phyloP scores from a whole-genome alignment of 23 tunicate genomes.

The Aplidium turbinatum region DNA sequence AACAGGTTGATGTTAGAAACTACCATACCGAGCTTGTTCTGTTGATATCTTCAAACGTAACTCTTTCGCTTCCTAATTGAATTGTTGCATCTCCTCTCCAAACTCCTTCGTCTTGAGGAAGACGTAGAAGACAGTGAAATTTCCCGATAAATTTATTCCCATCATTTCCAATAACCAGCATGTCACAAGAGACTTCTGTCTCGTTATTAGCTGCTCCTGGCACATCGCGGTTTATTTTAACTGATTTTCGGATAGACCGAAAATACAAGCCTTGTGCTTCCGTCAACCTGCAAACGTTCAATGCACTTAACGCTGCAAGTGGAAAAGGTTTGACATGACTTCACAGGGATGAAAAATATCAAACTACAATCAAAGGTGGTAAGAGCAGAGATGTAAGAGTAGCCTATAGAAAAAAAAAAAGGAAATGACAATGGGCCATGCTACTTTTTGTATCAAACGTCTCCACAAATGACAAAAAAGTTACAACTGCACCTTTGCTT shows the following conservation, averaged over 20 bases:
- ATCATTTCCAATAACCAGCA: conserved; percentile 37
- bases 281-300: neutral
- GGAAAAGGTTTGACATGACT: neutral
- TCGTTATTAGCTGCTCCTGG: conserved; percentile 31
- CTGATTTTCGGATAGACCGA: conserved; percentile 31
- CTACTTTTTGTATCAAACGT: no score
- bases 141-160: conserved; percentile 40
- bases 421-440: no score
- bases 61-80: conserved; percentile 7
- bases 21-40: conserved; percentile 31
- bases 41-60: conserved; percentile 25
- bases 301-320: conserved; percentile 14
- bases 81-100: conserved; percentile 40
- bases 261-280: conserved; percentile 25
- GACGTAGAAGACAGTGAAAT: conserved; percentile 11
- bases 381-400: no score
- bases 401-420: no score
- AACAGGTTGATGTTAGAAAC: no score
- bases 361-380: no score
- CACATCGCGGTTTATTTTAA: conserved; percentile 6
- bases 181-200: conserved; percentile 16
- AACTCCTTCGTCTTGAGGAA: conserved; percentile 30
- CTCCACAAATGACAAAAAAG: no score
- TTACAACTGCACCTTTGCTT: no score
- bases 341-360: no score